These are phyloP conservation scores for Diplogasteroides magnus DNA, from an alignment of 1,140 invertebrate species.

Conservation along the genomic window DNA sequence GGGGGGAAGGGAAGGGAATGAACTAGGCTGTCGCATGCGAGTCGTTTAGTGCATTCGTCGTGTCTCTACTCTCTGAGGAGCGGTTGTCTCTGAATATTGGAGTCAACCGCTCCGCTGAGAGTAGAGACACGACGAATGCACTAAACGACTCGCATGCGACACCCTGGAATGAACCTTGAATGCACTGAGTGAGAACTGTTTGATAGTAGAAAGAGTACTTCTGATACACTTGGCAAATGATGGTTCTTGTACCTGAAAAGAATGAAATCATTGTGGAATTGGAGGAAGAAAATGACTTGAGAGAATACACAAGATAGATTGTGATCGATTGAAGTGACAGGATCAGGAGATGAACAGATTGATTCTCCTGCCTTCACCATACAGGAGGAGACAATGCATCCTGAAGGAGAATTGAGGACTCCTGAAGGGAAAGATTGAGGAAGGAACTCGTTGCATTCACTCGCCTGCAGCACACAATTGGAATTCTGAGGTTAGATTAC, in stretches of 20 bases:
- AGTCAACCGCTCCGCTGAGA: too few species aligned
- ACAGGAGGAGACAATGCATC: slow-evolving; percentile 49
- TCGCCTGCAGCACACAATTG: slow-evolving; percentile 29
- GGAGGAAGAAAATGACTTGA: slow-evolving; percentile 22
- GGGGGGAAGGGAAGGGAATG: too few species aligned
- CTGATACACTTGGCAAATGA: slow-evolving; percentile 50
- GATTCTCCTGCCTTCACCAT: slow-evolving; percentile 43
- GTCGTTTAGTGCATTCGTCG: too few species aligned
- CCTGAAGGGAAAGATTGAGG: slow-evolving; percentile 3
- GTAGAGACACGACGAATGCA: too few species aligned
- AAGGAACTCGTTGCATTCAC: neutral
- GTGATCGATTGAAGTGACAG: slow-evolving; percentile 44
- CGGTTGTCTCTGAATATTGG: too few species aligned
- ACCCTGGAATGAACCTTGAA: slow-evolving; percentile 11
- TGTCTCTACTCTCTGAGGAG: too few species aligned
- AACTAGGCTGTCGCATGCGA: too few species aligned
- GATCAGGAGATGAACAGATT: slow-evolving; percentile 48
- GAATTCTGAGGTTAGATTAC: slow-evolving; percentile 41
- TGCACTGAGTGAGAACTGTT: slow-evolving; percentile 43
- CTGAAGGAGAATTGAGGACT: slow-evolving; percentile 13
- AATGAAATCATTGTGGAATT: neutral
- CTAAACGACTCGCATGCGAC: too few species aligned
- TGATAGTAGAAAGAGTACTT: slow-evolving; percentile 45
- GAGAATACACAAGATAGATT: slow-evolving; percentile 47
- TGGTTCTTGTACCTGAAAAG: slow-evolving; percentile 44